These are phyloP conservation scores for Tyrophagus putrescentiae DNA, from an alignment of 1,140 invertebrate species.

Conservation along the genomic window DNA sequence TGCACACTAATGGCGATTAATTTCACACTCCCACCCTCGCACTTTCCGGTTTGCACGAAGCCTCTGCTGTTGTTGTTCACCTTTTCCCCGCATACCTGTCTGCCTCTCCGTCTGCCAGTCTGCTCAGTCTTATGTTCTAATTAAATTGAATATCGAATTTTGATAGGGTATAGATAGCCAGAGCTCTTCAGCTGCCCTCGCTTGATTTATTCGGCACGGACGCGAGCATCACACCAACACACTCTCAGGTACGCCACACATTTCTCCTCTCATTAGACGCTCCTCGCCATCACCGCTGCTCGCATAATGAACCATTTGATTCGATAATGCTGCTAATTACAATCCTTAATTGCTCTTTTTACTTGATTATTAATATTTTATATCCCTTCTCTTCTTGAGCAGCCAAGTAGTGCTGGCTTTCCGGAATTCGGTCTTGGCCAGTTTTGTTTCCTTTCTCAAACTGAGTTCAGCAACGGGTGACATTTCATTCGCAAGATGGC, in stretches of 20 bases:
- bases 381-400: too few species aligned
- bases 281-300: background rate
- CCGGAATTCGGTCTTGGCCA: too few species aligned
- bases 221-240: too few species aligned
- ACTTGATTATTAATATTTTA: too few species aligned
- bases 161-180: background rate
- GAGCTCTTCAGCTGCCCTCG: background rate
- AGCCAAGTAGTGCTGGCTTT: too few species aligned
- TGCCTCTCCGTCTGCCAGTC: background rate
- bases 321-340: conserved; percentile 13
- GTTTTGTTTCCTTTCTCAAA: too few species aligned
- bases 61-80: too few species aligned
- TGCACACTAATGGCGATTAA: conserved; percentile 15
- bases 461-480: too few species aligned
- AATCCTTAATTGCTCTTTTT: background rate
- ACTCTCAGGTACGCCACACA: background rate
- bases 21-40: conserved; percentile 15
- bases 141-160: conserved; percentile 15
- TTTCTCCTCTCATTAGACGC: background rate
- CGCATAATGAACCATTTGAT: conserved; percentile 14
- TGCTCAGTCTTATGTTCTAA: background rate
- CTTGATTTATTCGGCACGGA: conserved; percentile 1
- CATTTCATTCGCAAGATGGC: background rate
- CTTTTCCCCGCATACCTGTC: too few species aligned
- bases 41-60: background rate